Base-by-base conservation (phyloP, 2,797 vertebrate species). In the Alcedo atthis region DNA sequence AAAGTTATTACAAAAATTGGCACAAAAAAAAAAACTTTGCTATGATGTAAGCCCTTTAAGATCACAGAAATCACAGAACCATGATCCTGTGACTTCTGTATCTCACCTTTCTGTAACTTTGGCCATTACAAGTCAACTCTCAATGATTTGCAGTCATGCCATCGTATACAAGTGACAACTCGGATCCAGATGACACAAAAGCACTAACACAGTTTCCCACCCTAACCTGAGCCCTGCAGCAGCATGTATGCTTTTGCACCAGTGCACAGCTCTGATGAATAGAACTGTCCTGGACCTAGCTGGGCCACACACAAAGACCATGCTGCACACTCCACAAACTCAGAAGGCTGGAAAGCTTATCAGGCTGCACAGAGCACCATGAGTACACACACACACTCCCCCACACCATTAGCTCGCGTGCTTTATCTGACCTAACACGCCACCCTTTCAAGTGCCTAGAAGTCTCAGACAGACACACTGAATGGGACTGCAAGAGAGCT, bases 251-350 rank as follows among this genome's bases (percentile, higher is more conserved):
- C 17, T 68, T 30, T 30, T 25, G 51, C 30, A 74, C 37, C 55
- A 58, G 18, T 1, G 10, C 46, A 45, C n/a, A 61, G 53, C 53
- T 35, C 53, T 28, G 37, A 25, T 0, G 4, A 66, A 25, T 32
- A 70, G 4, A 85, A 53, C 19, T 26, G 55, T 53, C 30, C 33
- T 37, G 51, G 45, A 32, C 42, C 26, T 26, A 30, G 26, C 33
- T 17, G 45, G 33, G 46, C 19, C n/a, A 19, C 17, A 55, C 0
- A 1, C 73, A 28, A 35, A 66, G 48, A 71, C 48, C 2, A 0
- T 26, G 35, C 28, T 25, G 6, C 58, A 28, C 19, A 2, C 25
- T 49, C 54, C 66, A 49, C 59, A 61, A 32, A n/a, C 12, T 10
- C 5, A 10, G 20, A 54, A 25, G 33, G 51, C 37, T 59, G 12